Percentiles rank a stretch among this genome's conserved stretches.
Evolutionary conservation across 2,888 invertebrate genomes (phyloP).

Genomic region (Subacronicta megacephala): DNA sequence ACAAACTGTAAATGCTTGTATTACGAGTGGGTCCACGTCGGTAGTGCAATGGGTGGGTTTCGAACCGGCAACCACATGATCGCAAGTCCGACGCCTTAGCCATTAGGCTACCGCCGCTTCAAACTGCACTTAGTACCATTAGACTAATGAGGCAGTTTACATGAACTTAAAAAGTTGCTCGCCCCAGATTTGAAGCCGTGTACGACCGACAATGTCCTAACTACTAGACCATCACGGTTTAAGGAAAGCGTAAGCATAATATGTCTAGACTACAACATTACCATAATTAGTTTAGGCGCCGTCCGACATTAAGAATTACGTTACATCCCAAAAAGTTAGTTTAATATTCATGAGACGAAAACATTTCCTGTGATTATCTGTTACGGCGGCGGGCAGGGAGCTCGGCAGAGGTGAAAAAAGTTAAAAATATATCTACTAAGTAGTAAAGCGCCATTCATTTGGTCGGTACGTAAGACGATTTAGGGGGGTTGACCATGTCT

Average conservation of each 20-base stretch:
- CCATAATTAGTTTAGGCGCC: conserved; percentile 56
- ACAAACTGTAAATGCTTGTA: too few species aligned
- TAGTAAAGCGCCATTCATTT: too few species aligned
- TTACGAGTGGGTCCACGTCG: too few species aligned
- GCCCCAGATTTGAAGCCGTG: background rate
- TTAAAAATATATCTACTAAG: background rate
- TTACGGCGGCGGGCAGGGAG: conserved; percentile 5
- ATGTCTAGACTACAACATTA: conserved; percentile 53
- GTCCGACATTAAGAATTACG: conserved; percentile 28
- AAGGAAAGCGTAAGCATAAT: conserved; percentile 18
- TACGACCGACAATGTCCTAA: background rate
- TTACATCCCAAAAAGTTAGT: conserved; percentile 36
- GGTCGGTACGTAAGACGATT: too few species aligned
- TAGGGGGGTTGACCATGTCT: too few species aligned
- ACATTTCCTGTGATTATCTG: conserved; percentile 56
- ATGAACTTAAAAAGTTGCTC: too few species aligned
- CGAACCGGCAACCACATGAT: too few species aligned
- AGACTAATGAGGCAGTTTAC: too few species aligned
- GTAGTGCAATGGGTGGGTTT: too few species aligned
- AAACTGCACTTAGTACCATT: too few species aligned
- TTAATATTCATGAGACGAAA: conserved; percentile 57
- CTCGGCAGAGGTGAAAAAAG: conserved; percentile 3
- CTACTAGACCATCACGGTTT: conserved; percentile 6
- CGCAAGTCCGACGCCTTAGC: too few species aligned
- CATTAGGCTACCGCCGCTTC: too few species aligned